Evolutionary conservation across 2,888 invertebrate genomes (phyloP).

Genomic region (Microplitis deprimator): DNA sequence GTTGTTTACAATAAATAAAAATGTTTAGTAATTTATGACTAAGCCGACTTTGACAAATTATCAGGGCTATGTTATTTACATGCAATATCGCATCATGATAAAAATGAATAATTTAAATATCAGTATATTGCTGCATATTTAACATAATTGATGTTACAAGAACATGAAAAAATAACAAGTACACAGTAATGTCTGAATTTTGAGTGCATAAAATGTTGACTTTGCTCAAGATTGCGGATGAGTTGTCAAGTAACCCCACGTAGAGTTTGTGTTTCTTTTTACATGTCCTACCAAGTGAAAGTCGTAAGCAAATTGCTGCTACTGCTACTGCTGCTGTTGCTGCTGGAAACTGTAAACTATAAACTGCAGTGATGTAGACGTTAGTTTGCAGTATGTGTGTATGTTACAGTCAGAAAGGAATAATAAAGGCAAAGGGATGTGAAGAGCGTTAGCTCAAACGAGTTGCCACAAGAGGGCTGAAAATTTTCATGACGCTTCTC

Average conservation of each 20-base stretch:
- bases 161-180: too few relatives aligned
- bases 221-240: background rate
- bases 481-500: conserved; percentile 33
- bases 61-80: too few relatives aligned
- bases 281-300: background rate
- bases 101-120: too few relatives aligned
- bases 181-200: background rate
- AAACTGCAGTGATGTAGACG: background rate
- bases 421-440: background rate
- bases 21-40: too few relatives aligned
- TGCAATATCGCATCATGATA: too few relatives aligned
- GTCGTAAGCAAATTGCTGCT: background rate
- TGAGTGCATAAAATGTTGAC: background rate
- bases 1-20: too few relatives aligned
- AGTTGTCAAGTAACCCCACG: background rate
- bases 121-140: too few relatives aligned
- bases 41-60: too few relatives aligned
- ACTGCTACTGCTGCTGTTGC: background rate
- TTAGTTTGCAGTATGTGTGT: background rate
- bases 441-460: conserved; percentile 12
- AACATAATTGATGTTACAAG: too few relatives aligned
- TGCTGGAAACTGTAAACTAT: background rate
- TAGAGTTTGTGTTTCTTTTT: background rate
- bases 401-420: background rate
- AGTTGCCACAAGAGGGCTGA: conserved; percentile 18